Percentiles rank a stretch among this genome's conserved stretches.
These are phyloP conservation scores for Calameuta pallipes DNA, from an alignment of 2,888 invertebrate species.

Conservation along the genomic window DNA sequence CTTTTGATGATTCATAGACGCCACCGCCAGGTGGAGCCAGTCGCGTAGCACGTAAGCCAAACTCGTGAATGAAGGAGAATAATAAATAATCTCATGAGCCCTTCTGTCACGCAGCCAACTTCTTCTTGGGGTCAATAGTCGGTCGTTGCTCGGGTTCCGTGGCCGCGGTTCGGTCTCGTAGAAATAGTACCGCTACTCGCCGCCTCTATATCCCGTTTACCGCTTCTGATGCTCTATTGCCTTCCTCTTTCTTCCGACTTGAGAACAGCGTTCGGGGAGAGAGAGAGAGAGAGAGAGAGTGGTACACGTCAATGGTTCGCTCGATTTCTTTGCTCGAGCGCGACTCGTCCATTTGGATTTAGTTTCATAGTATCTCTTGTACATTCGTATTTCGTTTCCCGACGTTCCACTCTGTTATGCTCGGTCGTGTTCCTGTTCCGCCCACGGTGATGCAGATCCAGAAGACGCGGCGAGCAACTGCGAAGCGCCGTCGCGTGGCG, in stretches of 20 bases:
- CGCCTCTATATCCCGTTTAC: constrained; percentile 38
- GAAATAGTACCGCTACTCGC: constrained; percentile 64
- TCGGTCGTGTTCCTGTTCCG: background rate
- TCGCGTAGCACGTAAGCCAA: background rate
- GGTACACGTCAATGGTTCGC: background rate
- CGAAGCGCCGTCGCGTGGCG: constrained; percentile 58
- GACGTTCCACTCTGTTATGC: background rate
- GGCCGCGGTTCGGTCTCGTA: constrained; percentile 43
- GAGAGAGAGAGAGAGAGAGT: background rate
- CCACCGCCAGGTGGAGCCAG: background rate
- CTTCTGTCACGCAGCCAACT: constrained; percentile 19
- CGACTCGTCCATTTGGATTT: constrained; percentile 24
- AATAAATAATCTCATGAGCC: constrained; percentile 6
- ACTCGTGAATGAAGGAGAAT: constrained; percentile 4
- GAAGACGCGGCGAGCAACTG: background rate
- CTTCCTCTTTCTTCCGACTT: background rate
- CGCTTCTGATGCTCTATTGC: background rate
- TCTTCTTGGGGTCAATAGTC: constrained; percentile 60
- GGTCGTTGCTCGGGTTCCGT: constrained; percentile 50
- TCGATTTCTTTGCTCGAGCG: constrained; percentile 12
- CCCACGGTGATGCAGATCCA: background rate
- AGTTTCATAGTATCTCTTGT: background rate
- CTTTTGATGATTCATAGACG: background rate
- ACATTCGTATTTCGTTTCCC: background rate
- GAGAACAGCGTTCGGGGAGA: background rate